Evolutionary conservation across 1,140 invertebrate species (phyloP), one percentile per base, ranked within the genome.

Genomic region (Helicorthomorpha holstii): DNA sequence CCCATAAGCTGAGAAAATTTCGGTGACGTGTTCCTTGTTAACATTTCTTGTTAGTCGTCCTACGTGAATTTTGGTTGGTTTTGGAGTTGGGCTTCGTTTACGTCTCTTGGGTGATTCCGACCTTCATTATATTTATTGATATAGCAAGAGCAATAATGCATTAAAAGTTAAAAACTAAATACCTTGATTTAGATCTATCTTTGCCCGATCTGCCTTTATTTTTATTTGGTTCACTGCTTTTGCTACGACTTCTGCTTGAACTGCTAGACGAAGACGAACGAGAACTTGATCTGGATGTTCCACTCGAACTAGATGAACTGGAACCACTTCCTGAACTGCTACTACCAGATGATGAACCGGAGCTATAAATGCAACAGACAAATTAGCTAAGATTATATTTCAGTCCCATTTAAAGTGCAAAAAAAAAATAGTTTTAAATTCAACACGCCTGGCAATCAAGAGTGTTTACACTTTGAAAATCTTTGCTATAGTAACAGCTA

Each of bases 1-100:
- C 21, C 94, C 94, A 69, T 93, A 98, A 23, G 80, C 80, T 3
- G 83, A 80, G 65, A 98, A 98, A 57, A 98, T 98, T 70, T 98
- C 95, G 56, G 79, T 68, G 21, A 98, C 77, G 66, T 98, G 94
- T 14, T 96, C 69, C 60, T 89, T 66, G 48, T 81, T 89, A 0
- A 97, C 85, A 68, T 96, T 97, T 25, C 89, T 70, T 0, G 91
- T 94, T 26, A 97, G 66, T 22, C 84, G 78, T 1, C 89, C 90
- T 56, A 98, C 82, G 64, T 96, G 90, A 60, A 95, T 92, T 64
- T 94, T 86, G 16, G 82, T 81, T 1, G 87, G 85, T 45, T 83
- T 77, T 1, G 86, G 86, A 29, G 84, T 83, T 1, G 86, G 84
- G 2, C 84, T 78, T 1, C 77, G 69, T 58, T 79, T 75, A 41